These are phyloP conservation scores for Gasteruption jaculator DNA, from an alignment of 2,888 invertebrate genomes.

Conservation along the genomic window DNA sequence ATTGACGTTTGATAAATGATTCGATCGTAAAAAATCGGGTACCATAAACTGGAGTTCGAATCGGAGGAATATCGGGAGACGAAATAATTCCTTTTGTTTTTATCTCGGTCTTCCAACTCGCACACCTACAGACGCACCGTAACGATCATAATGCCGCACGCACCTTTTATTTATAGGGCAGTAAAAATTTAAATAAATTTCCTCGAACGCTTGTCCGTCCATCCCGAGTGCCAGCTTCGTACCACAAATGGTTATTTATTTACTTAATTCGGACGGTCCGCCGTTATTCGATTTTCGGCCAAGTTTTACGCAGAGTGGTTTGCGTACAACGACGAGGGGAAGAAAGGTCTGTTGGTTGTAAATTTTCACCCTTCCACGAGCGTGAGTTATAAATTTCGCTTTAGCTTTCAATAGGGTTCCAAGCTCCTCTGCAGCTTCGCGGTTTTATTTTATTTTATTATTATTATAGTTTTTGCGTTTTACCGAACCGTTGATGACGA, in stretches of 20 bases:
- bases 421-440: constrained; percentile 3
- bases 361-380: constrained; percentile 40
- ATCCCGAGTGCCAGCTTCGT: constrained; percentile 15
- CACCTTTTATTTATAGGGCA: constrained; percentile 35
- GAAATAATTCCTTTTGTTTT: no score
- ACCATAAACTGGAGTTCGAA: no score
- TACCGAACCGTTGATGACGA: no score
- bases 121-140: no score
- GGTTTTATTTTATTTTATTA: no score
- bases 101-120: constrained; percentile 1
- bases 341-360: constrained; percentile 34
- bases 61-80: neutral
- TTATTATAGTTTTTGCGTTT: no score
- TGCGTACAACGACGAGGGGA: no score
- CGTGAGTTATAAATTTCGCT: constrained; percentile 38
- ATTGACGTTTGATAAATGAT: no score
- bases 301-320: constrained; percentile 31
- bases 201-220: constrained; percentile 19
- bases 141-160: constrained; percentile 21
- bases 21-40: no score
- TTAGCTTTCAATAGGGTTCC: constrained; percentile 35
- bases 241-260: constrained; percentile 35
- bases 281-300: constrained; percentile 33
- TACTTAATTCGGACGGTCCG: constrained; percentile 27
- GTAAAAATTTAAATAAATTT: constrained; percentile 41